phyloP scores from a whole-genome alignment of 23 tunicate species.

The Halocynthia aurantium region DNA sequence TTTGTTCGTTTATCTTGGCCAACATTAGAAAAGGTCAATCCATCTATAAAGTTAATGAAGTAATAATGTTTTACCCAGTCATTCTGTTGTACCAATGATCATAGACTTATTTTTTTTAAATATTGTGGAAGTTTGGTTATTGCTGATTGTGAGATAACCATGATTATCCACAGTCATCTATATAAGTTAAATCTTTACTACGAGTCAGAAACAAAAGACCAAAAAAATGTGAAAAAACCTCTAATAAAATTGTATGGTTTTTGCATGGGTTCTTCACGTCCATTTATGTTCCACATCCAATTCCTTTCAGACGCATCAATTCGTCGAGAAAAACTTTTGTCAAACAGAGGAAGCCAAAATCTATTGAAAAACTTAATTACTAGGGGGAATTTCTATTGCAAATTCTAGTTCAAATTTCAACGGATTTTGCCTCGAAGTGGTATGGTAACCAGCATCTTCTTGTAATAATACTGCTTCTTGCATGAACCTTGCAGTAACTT shows the following conservation, averaged over 20 bases:
- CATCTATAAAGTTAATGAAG: slow-evolving; percentile 37
- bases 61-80: background rate
- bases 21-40: slow-evolving; percentile 34
- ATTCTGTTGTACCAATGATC: too few relatives aligned
- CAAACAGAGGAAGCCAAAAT: slow-evolving; percentile 62
- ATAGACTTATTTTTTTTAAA: too few relatives aligned
- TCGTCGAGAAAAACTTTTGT: slow-evolving; percentile 1
- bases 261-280: slow-evolving; percentile 13
- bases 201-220: background rate
- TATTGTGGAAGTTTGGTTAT: too few relatives aligned
- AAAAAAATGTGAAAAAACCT: slow-evolving; percentile 17
- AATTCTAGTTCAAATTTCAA: background rate
- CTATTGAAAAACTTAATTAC: slow-evolving; percentile 4
- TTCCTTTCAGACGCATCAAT: slow-evolving; percentile 26
- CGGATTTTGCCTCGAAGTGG: slow-evolving; percentile 16
- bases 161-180: too few relatives aligned
- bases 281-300: slow-evolving; percentile 60
- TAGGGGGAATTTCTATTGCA: background rate
- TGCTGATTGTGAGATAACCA: too few relatives aligned
- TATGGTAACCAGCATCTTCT: slow-evolving; percentile 14
- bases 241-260: slow-evolving; percentile 21
- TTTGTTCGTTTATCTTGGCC: background rate
- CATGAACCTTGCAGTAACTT: slow-evolving; percentile 25
- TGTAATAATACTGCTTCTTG: slow-evolving; percentile 1
- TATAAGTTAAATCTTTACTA: too few relatives aligned